Base-by-base conservation (phyloP, 2,888 invertebrate genomes). In the Strigamia maritima region DNA sequence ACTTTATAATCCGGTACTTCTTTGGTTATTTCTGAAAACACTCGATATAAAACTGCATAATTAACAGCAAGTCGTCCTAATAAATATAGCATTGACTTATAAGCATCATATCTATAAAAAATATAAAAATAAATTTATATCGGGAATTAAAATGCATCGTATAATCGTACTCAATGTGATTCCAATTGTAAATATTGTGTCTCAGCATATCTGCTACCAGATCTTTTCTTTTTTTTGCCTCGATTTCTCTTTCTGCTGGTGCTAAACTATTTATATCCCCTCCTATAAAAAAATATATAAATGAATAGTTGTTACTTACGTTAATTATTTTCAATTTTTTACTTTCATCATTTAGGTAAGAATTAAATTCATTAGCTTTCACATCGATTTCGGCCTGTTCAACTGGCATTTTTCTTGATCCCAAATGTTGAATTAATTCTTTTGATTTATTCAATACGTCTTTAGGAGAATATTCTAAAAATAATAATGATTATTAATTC, bases 11-110 rank as follows among this genome's bases (percentile, higher is more conserved):
- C 85, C 0, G 89, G 88, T 38, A 79, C 78, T 6, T 80, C 16
- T 28, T 75, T 75, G 26, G 4, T n/a, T 3, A 75, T 35, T 88
- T 96, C 95, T 70, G 89, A 87, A 60, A 97, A 89, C 77, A 95
- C 90, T 83, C 89, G 90, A 49, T 88, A 84, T 49, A 94, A 84
- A 2, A 91, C 90, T 0, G 92, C 91, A 87, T 93, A 96, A 82
- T 97, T 94, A 0, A 90, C 89, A 0, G 92, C 89, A 49, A 92
- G 89, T 84, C 95, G 88, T 0, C 88, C 88, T 81, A 93, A 85
- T 78, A 95, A 87, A 87, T 96, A 95, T 16, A 91, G 89, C 16
- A 93, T 85, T 24, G 90, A 88, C 19, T 89, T 91, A 10, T 90
- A 87, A 70, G 88, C 86, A 81, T 92, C 90, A 82, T 92, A 95